Conservation (phyloP, 2,797 vertebrate species). For the Sebastes trivittatus region DNA sequence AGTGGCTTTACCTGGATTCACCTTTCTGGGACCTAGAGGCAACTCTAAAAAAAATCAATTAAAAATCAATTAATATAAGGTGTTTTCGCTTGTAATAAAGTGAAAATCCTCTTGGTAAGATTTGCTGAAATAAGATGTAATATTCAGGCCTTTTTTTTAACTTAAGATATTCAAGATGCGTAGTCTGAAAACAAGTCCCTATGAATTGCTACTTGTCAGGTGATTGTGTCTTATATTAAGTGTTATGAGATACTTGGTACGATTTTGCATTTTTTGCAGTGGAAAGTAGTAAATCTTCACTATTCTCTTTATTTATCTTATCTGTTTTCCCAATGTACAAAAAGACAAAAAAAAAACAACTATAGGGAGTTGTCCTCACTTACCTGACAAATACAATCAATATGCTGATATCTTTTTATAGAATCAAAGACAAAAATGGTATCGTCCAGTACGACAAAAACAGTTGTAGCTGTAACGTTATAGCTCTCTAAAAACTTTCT, state of each 20-base stretch:
- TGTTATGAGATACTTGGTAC: too few species aligned
- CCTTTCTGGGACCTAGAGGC: background rate
- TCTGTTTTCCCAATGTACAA: background rate
- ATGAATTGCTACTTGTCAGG: too few species aligned
- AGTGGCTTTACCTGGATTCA: background rate
- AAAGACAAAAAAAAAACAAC: background rate
- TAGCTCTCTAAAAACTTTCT: slow-evolving; percentile 2
- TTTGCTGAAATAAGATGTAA: too few species aligned
- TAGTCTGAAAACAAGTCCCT: too few species aligned
- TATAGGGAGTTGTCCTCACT: background rate
- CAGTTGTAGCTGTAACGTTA: background rate
- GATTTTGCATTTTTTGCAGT: too few species aligned
- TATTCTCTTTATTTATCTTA: background rate
- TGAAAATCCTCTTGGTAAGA: too few species aligned
- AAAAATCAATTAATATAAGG: too few species aligned
- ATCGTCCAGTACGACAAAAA: background rate
- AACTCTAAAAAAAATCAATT: too few species aligned
- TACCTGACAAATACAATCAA: background rate
- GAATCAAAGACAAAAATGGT: background rate
- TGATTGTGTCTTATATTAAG: too few species aligned
- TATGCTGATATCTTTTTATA: background rate
- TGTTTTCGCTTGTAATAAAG: too few species aligned
- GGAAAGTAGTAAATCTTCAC: background rate
- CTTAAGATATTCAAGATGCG: too few species aligned
- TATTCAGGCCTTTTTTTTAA: too few species aligned